phyloP scores from a whole-genome alignment of 2,113 vertebrate genomes.

The human (Homo sapiens) region DNA sequence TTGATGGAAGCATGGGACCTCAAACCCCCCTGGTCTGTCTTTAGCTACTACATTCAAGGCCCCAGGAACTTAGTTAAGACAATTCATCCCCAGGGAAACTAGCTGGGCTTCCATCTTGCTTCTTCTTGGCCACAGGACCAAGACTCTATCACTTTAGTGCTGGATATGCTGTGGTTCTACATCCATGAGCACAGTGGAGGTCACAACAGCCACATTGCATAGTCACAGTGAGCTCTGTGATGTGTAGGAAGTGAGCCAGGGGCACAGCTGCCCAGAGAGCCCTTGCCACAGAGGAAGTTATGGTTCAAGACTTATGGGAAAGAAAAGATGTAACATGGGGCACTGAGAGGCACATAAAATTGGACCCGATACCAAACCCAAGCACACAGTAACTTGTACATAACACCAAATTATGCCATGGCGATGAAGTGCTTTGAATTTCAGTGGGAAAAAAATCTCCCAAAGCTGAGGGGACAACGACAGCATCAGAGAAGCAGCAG shows the following conservation, averaged over 20 bases:
- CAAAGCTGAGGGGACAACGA: neutral
- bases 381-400: neutral
- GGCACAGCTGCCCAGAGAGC: neutral
- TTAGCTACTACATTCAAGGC: neutral
- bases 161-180: neutral
- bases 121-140: neutral
- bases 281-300: neutral
- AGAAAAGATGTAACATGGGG: neutral
- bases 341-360: neutral
- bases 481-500: neutral
- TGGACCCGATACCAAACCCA: neutral
- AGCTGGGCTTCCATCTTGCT: neutral
- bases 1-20: neutral
- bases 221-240: fast-evolving
- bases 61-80: neutral
- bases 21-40: neutral
- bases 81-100: neutral
- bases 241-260: neutral
- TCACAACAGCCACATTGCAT: fast-evolving
- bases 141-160: neutral
- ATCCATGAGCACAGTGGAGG: fast-evolving
- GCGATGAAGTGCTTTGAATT: neutral
- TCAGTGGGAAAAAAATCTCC: neutral
- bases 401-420: neutral
- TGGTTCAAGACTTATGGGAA: neutral